Base-by-base conservation (phyloP, 2,113 vertebrate species). In the Myotis yumanensis region DNA sequence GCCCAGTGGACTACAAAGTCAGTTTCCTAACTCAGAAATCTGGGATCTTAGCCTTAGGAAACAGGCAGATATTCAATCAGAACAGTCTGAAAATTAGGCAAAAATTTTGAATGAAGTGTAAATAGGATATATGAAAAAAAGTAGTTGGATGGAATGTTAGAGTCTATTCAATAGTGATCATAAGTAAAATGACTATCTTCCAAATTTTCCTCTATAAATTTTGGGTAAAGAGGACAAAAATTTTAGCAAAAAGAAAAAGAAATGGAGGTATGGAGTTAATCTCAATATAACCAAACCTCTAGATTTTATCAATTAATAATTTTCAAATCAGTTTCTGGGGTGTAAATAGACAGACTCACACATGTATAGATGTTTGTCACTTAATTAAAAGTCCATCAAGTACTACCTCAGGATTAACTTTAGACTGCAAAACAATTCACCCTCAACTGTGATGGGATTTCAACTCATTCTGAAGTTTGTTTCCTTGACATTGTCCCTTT, bases 381-480 rank as follows among this genome's bases (percentile, higher is more conserved):
- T 97, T 97, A 97, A 93, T 94, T 97, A 97, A 97, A 96, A 97
- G 84, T 97, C 97, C 87, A 95, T 98, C 97, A 97, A 93, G 17
- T 91, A 52, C 48, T 95, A 83, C 57, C 80, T 91, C 81, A 90
- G 89, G 40, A 97, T 96, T 97, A 98, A 97, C 93, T 95, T 90
- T 40, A 95, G 62, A 90, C 4, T 91, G 48, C 28, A 86, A 77
- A 96, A 89, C 95, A 97, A 87, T 96, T 96, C 95, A 20, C 69
- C 30, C 52, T 96, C 52, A 73, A 86, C 7, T 72, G 62, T 89
- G 64, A 86, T 62, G 82, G 57, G 30, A 93, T 95, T 95, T 92
- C 52, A 90, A 5, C 89, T 22, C 30, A 52, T 85, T 88, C 32
- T 85, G 15, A 4, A 46, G 20, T 71, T 86, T 92, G 20, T 86